A percentile compares a stretch with the other conserved stretches of the same genome.
These are phyloP conservation scores for Polydrusus pterygomalis DNA, from an alignment of 2,888 invertebrate genomes.

Conservation along the genomic window DNA sequence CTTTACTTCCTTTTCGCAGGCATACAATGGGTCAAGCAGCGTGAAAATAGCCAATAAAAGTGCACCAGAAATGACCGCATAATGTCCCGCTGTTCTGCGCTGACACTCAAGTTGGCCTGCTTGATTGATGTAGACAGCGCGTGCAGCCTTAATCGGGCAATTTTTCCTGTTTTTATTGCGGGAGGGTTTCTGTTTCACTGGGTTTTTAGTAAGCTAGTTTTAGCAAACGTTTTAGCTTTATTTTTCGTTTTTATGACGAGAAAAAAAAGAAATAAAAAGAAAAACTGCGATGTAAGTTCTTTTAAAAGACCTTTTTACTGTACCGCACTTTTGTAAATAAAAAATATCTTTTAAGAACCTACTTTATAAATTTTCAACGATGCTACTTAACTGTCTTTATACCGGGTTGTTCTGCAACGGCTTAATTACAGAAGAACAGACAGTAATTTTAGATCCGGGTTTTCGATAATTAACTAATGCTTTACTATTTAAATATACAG, in stretches of 20 bases:
- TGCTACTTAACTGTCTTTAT: too few relatives aligned
- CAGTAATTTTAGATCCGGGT: too few relatives aligned
- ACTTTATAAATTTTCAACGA: too few relatives aligned
- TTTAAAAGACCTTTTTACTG: too few relatives aligned
- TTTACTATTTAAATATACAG: too few relatives aligned
- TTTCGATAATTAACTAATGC: too few relatives aligned
- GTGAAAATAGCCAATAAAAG: conserved; percentile 41
- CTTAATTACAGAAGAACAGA: too few relatives aligned
- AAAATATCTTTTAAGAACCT: too few relatives aligned
- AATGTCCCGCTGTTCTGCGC: conserved; percentile 34
- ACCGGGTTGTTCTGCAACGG: too few relatives aligned
- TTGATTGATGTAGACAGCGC: conserved; percentile 50
- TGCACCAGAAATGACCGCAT: conserved; percentile 41
- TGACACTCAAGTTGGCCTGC: conserved; percentile 31
- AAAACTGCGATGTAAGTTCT: neutral
- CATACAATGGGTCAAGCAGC: conserved; percentile 31
- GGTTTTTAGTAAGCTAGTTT: conserved; percentile 32
- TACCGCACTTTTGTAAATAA: too few relatives aligned
- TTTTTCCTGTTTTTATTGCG: conserved; percentile 47
- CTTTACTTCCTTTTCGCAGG: conserved; percentile 9
- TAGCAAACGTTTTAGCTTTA: conserved; percentile 21
- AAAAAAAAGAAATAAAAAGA: neutral
- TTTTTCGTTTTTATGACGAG: neutral
- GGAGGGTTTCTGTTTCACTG: conserved; percentile 40
- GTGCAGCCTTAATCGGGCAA: conserved; percentile 49